phyloP scores from a whole-genome alignment of 1,140 invertebrate species.

The Heterodera carotae region DNA sequence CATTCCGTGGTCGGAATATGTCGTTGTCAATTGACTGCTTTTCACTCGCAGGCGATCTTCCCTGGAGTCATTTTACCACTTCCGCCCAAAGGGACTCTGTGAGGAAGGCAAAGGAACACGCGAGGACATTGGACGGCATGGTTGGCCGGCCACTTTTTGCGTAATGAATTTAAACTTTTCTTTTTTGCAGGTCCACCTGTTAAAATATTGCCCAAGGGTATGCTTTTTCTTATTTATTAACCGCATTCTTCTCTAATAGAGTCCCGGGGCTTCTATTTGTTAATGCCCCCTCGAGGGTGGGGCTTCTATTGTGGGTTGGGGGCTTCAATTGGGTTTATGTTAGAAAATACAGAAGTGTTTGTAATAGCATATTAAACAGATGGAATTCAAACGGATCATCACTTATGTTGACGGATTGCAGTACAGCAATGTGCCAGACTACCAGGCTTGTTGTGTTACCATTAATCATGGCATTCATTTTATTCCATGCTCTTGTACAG shows the following conservation, averaged over 20 bases:
- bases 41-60: conserved; percentile 37
- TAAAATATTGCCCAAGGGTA: conserved; percentile 43
- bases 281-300: no score
- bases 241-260: no score
- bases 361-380: no score
- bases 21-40: no score
- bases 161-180: background rate
- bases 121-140: conserved; percentile 32
- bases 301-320: no score
- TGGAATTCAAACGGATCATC: conserved; percentile 37
- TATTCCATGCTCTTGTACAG: no score
- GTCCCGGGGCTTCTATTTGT: no score
- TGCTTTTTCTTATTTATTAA: no score
- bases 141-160: conserved; percentile 1
- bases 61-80: conserved; percentile 34
- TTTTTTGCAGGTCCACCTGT: conserved; percentile 24
- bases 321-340: no score
- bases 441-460: conserved; percentile 2
- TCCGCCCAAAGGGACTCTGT: conserved; percentile 36
- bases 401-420: conserved; percentile 34
- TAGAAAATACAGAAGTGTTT: no score
- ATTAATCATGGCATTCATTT: background rate
- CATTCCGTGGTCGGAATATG: no score
- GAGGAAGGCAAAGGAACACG: conserved; percentile 41
- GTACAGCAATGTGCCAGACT: conserved; percentile 38